phyloP scores from a whole-genome alignment of 2,888 invertebrate species.

The Endotricha flammealis region DNA sequence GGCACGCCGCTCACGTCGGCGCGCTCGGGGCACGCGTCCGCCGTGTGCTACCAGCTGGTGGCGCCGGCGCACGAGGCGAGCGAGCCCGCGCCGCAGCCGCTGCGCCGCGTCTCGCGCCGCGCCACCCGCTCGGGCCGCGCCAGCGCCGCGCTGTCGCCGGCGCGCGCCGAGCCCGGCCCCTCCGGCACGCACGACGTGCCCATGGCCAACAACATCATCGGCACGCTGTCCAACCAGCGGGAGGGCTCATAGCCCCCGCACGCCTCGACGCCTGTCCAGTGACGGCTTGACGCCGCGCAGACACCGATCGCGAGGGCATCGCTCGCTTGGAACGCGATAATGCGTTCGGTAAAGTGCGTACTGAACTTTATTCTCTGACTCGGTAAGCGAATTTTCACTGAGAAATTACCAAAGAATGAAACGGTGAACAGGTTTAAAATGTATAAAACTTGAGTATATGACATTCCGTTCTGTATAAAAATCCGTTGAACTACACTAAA shows the following conservation, averaged over 20 bases:
- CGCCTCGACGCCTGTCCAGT: background rate
- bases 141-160: slow-evolving; percentile 16
- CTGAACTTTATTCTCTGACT: no score
- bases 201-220: slow-evolving; percentile 59
- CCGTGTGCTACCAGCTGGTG: slow-evolving; percentile 89
- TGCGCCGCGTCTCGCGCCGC: slow-evolving; percentile 20
- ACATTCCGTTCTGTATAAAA: no score
- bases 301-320: no score
- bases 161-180: slow-evolving; percentile 8
- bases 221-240: slow-evolving; percentile 48
- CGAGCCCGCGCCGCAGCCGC: slow-evolving; percentile 27
- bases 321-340: no score
- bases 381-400: no score
- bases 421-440: no score
- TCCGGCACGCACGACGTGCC: slow-evolving; percentile 41
- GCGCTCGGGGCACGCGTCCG: slow-evolving; percentile 94
- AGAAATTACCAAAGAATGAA: no score
- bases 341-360: no score
- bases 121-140: slow-evolving; percentile 16
- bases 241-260: slow-evolving; percentile 26
- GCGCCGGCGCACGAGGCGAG: slow-evolving; percentile 52
- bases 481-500: no score
- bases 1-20: slow-evolving; percentile 89
- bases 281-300: no score
- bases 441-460: no score